Percentiles rank a stretch among this genome's conserved stretches.
Conservation (phyloP, 53 echinoderm and acorn worm species). For the Zoroaster sp. region DNA sequence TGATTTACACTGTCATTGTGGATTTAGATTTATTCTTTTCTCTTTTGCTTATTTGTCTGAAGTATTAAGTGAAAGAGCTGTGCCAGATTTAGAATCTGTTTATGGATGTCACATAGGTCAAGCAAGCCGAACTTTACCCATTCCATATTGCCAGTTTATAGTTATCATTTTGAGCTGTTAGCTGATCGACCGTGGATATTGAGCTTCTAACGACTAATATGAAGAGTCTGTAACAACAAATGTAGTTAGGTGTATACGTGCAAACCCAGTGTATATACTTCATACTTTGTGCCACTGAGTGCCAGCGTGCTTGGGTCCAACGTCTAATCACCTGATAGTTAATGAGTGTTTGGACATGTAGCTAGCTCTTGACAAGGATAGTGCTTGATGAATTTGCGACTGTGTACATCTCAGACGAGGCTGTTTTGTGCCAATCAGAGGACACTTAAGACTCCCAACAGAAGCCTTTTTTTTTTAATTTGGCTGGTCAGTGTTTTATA, state of each 20-base stretch:
- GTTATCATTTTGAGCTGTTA: too few species aligned
- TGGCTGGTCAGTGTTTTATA: neutral
- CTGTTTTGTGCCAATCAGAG: neutral
- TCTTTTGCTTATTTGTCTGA: neutral
- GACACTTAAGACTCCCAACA: neutral
- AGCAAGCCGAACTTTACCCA: neutral
- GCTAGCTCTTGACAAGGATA: neutral
- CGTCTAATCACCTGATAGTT: slow-evolving; percentile 27
- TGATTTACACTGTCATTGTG: neutral
- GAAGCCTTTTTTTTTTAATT: neutral
- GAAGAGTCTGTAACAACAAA: neutral
- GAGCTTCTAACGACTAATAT: neutral
- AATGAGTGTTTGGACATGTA: neutral
- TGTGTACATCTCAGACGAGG: neutral
- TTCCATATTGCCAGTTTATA: neutral
- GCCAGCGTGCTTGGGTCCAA: neutral
- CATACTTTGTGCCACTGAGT: neutral
- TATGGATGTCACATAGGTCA: too few species aligned
- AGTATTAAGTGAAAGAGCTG: neutral
- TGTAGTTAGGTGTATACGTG: too few species aligned
- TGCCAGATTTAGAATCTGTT: neutral
- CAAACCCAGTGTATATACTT: too few species aligned
- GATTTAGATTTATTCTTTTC: neutral
- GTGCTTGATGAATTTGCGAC: neutral
- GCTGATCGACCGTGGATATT: neutral